phyloP scores from a whole-genome alignment of 2,888 invertebrate genomes.

The Tromatobia lineatoria region DNA sequence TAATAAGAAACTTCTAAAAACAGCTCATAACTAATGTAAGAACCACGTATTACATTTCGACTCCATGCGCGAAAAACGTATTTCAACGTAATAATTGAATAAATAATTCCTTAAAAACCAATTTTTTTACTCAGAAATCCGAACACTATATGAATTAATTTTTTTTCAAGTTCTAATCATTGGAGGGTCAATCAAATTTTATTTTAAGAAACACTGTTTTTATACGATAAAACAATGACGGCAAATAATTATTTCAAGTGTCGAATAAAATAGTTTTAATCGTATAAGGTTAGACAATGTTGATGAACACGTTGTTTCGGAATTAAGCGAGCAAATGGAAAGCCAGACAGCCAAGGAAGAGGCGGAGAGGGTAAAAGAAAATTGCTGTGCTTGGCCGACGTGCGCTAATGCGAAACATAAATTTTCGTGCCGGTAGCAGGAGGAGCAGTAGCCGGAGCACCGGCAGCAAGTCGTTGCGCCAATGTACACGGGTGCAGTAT shows the following conservation, averaged over 20 bases:
- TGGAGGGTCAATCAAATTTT: no score
- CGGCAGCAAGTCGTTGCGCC: slow-evolving; percentile 32
- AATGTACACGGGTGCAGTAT: slow-evolving; percentile 25
- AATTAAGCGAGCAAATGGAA: slow-evolving; percentile 44
- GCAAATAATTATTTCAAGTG: background rate
- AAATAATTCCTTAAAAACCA: no score
- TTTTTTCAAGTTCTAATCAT: no score
- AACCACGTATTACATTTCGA: no score
- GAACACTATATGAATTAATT: no score
- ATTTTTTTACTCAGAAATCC: background rate
- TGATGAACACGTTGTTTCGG: slow-evolving; percentile 23
- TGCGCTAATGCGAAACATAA: slow-evolving; percentile 65
- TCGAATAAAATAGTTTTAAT: background rate
- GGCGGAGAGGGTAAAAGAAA: slow-evolving; percentile 8
- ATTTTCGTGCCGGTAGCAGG: slow-evolving; percentile 57
- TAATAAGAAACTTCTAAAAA: no score
- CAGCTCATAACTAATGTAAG: no score
- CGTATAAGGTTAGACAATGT: background rate
- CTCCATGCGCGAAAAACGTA: no score
- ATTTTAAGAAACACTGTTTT: no score
- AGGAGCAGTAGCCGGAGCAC: background rate
- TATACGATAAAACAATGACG: background rate
- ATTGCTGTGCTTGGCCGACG: slow-evolving; percentile 55
- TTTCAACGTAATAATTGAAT: no score
- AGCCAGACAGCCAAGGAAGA: background rate